Evolutionary conservation across 2,797 vertebrate species (phyloP).

Genomic region (Xenentodon cancila): DNA sequence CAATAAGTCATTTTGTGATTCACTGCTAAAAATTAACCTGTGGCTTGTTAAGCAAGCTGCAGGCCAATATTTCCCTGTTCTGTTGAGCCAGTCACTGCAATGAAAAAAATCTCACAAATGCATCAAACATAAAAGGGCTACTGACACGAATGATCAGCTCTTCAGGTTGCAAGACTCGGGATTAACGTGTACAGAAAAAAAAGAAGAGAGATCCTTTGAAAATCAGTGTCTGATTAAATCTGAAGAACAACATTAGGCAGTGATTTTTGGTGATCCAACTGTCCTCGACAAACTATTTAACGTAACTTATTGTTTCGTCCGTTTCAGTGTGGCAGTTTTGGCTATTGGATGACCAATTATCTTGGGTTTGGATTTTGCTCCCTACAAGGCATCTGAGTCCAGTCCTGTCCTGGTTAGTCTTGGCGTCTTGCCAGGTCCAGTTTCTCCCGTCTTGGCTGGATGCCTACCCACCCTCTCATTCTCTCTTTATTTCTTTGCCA

Average conservation of each 20-base stretch:
- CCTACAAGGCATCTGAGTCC: conserved; percentile 12
- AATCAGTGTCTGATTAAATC: neutral
- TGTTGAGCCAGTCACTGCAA: conserved; percentile 33
- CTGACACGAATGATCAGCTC: conserved; percentile 8
- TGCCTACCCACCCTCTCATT: conserved; percentile 52
- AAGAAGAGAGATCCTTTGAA: neutral
- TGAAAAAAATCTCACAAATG: conserved; percentile 30
- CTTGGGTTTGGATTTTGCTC: conserved; percentile 1
- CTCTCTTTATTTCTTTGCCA: conserved; percentile 62
- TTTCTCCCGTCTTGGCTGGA: conserved; percentile 61
- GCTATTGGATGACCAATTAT: conserved; percentile 4
- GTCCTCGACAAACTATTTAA: neutral
- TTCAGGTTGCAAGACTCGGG: conserved; percentile 26
- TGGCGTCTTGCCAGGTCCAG: conserved; percentile 41
- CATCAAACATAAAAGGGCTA: conserved; percentile 19
- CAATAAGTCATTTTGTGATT: conserved; percentile 44
- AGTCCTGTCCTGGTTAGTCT: conserved; percentile 46
- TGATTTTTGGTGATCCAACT: neutral
- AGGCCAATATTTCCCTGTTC: conserved; percentile 39
- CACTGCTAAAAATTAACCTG: conserved; percentile 43
- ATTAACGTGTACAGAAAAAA: neutral
- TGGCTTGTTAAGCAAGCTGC: conserved; percentile 48
- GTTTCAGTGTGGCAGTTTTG: conserved; percentile 13
- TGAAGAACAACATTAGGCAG: neutral
- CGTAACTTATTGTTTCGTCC: neutral